Evolutionary conservation across 1,140 invertebrate genomes (phyloP).

Genomic region (Lasaia peninsularis): DNA sequence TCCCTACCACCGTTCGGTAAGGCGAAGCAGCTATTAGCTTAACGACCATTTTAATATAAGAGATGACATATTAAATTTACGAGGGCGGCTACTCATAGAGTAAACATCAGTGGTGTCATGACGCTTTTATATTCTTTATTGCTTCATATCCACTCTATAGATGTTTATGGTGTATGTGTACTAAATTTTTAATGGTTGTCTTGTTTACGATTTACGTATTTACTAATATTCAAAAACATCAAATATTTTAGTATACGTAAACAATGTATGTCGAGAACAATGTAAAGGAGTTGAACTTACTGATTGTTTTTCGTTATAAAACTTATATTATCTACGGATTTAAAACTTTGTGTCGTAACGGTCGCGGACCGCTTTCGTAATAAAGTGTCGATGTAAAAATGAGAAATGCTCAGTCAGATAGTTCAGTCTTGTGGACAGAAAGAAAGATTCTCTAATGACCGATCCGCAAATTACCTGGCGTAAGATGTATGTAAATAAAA

Average conservation of each 20-base stretch:
- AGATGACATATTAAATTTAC: slow-evolving; percentile 76
- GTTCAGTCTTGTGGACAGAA: no score
- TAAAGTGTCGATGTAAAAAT: no score
- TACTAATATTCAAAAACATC: not conserved
- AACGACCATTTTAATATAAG: slow-evolving; percentile 74
- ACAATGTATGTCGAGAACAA: not conserved
- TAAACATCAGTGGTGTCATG: slow-evolving; percentile 58
- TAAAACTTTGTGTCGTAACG: no score
- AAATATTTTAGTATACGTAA: not conserved
- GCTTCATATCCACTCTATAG: slow-evolving; percentile 64
- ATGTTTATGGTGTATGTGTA: slow-evolving; percentile 53
- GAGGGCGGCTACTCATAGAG: slow-evolving; percentile 58
- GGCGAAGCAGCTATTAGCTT: slow-evolving; percentile 68
- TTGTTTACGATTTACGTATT: slow-evolving; percentile 41
- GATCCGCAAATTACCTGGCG: no score
- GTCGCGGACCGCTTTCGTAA: no score
- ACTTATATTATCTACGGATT: no score
- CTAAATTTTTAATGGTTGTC: slow-evolving; percentile 51
- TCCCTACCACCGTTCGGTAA: slow-evolving; percentile 54
- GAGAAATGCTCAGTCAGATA: no score
- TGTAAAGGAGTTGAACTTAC: not conserved
- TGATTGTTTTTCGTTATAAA: not conserved
- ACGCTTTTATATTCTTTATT: slow-evolving; percentile 70
- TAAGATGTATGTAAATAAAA: no score
- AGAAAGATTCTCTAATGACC: no score